Evolutionary conservation across 2,113 vertebrate species (phyloP), one percentile per base, ranked within the genome.

Genomic region (Ranitomeya variabilis): DNA sequence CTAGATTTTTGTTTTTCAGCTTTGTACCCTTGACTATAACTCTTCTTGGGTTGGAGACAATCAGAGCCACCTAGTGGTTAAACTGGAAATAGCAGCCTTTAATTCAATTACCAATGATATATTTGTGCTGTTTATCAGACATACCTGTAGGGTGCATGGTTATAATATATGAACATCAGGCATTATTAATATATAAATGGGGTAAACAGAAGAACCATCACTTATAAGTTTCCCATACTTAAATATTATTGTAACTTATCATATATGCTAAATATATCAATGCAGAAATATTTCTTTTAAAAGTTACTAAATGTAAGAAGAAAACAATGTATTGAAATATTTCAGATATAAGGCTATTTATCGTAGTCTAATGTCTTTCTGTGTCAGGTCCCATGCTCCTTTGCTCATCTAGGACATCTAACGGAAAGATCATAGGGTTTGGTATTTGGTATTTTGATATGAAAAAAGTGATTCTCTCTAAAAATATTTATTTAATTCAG

Each of bases 1-100:
- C 3, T 45, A 4, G 37, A 2, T 45, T 45, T 45, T 45, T 45
- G 37, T 45, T 45, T 45, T 45, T 45, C 37, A 45, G 37, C 37
- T 45, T 45, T 45, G 15, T 13, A 37, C 18, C 54, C 12, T 14
- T 66, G 37, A 5, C 13, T 59, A n/a, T 59, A 52, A 21, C 69
- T 76, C 13, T 45, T 2, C 57, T 15, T 31, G 26, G 31, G 55
- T n/a, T n/a, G 23, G 73, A 64, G 31, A 23, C 1, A 80, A 69
- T 66, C 16, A 69, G 60, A 69, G 86, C 86, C 86, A 87, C 86
- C 86, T 71, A 80, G 77, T 80, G 86, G 62, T 21, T 11, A 57
- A 59, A 71, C 10, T 13, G 7, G 16, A 52, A 55, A 12, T 18
- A 54, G 64, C 82, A 67, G 14, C 45, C 51, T 11, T 15, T 54